Evolutionary conservation across 2,888 invertebrate species (phyloP).

Genomic region (Meandrusa payeni): DNA sequence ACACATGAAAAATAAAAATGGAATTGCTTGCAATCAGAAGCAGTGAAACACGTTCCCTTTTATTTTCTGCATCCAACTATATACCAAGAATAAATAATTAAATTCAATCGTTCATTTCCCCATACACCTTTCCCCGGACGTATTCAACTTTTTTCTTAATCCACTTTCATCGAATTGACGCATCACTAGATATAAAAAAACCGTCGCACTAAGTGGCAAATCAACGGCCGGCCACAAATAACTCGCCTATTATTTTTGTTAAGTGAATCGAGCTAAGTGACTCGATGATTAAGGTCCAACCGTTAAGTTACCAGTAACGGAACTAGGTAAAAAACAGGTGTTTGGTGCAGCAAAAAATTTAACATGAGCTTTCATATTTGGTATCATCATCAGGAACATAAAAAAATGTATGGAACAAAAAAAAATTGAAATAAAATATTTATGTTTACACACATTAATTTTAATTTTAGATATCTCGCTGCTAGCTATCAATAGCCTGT

Average conservation of each 20-base stretch:
- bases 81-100: background rate
- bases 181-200: slow-evolving; percentile 6
- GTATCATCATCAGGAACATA: no score
- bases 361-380: no score
- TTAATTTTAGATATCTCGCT: no score
- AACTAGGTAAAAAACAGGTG: background rate
- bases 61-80: no score
- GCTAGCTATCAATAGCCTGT: no score
- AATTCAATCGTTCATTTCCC: background rate
- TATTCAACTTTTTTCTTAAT: slow-evolving; percentile 5
- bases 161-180: slow-evolving; percentile 11
- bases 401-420: no score
- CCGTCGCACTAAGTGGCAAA: slow-evolving; percentile 12
- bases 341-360: no score
- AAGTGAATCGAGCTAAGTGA: slow-evolving; percentile 22
- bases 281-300: slow-evolving; percentile 17
- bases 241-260: slow-evolving; percentile 16
- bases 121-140: slow-evolving; percentile 1
- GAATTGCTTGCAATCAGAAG: no score
- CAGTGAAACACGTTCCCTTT: no score
- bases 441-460: no score
- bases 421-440: no score
- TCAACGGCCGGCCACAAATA: slow-evolving; percentile 10
- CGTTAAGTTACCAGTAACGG: slow-evolving; percentile 20
- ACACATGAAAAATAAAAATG: no score